Conservation (phyloP, 2,888 invertebrate genomes). For the Coelinius sp. region DNA sequence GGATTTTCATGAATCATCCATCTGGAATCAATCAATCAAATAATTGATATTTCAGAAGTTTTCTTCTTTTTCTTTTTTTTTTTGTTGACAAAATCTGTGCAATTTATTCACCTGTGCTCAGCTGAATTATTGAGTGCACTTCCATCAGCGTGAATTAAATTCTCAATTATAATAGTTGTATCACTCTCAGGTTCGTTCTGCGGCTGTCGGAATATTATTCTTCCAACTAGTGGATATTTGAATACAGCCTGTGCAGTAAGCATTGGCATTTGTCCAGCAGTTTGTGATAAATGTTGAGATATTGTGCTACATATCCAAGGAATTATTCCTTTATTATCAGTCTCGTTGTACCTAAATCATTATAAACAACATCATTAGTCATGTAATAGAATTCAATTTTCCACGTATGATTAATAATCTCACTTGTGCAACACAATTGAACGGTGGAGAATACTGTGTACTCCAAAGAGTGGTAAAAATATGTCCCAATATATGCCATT, state of each 20-base stretch:
- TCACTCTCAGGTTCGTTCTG: slow-evolving; percentile 86
- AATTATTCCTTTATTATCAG: slow-evolving; percentile 68
- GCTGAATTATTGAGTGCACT: slow-evolving; percentile 81
- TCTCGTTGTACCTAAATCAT: slow-evolving; percentile 72
- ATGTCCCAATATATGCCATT: slow-evolving; percentile 86
- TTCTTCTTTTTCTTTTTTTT: slow-evolving; percentile 12
- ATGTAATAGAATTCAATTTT: neutral
- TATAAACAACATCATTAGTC: neutral
- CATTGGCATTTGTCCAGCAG: slow-evolving; percentile 80
- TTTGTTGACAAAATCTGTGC: neutral
- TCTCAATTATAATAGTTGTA: slow-evolving; percentile 87
- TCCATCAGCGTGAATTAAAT: slow-evolving; percentile 90
- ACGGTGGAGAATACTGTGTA: slow-evolving; percentile 84
- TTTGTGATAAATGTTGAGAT: slow-evolving; percentile 76
- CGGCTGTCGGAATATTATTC: slow-evolving; percentile 86
- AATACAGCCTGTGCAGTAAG: slow-evolving; percentile 86
- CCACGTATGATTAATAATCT: too few relatives aligned
- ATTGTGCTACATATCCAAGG: slow-evolving; percentile 80
- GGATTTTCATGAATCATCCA: slow-evolving; percentile 88
- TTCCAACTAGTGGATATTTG: slow-evolving; percentile 90
- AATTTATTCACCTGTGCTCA: slow-evolving; percentile 73
- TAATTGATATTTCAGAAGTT: slow-evolving; percentile 30
- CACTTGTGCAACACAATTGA: slow-evolving; percentile 85
- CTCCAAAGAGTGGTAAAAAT: slow-evolving; percentile 87
- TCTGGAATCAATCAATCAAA: slow-evolving; percentile 68